phyloP scores from a whole-genome alignment of 92 coral and sea anemone species.

The Actinernus sp. region DNA sequence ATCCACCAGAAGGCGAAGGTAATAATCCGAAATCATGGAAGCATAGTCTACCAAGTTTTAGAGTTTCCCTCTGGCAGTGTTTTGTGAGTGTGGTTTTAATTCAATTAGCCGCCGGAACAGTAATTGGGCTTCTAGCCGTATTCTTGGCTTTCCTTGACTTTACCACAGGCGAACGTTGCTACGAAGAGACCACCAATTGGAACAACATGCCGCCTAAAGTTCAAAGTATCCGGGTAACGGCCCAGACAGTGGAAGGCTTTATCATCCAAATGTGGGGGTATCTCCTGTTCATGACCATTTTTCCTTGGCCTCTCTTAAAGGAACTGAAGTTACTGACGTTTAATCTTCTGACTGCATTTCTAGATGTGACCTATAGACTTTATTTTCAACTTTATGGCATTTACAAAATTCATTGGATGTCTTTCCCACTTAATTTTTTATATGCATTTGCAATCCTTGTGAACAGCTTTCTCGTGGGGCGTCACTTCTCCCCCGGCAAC shows the following conservation, averaged over 20 bases:
- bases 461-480: conserved; percentile 48
- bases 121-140: conserved; percentile 39
- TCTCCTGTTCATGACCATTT: conserved; percentile 40
- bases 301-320: conserved; percentile 39
- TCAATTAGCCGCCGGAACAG: conserved; percentile 40
- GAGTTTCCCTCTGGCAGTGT: conserved; percentile 13
- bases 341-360: conserved; percentile 66
- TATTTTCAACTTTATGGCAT: conserved; percentile 30
- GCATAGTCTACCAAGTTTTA: conserved; percentile 10
- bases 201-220: conserved; percentile 43
- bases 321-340: conserved; percentile 59
- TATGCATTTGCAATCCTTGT: conserved; percentile 19
- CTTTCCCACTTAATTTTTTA: conserved; percentile 54
- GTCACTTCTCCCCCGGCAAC: conserved; percentile 2
- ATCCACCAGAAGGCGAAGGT: conserved; percentile 8
- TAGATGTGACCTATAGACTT: conserved; percentile 42
- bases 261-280: conserved; percentile 49
- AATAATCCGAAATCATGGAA: conserved; percentile 58
- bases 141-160: conserved; percentile 45
- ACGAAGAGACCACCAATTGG: conserved; percentile 39
- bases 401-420: too few relatives aligned
- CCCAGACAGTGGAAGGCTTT: conserved; percentile 51
- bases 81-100: conserved; percentile 25
- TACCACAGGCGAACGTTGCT: conserved; percentile 63
- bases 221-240: conserved; percentile 63